A percentile compares a stretch with the other conserved stretches of the same genome.
phyloP scores from a whole-genome alignment of 2,797 vertebrate species.

The Hoplostethus mediterraneus region DNA sequence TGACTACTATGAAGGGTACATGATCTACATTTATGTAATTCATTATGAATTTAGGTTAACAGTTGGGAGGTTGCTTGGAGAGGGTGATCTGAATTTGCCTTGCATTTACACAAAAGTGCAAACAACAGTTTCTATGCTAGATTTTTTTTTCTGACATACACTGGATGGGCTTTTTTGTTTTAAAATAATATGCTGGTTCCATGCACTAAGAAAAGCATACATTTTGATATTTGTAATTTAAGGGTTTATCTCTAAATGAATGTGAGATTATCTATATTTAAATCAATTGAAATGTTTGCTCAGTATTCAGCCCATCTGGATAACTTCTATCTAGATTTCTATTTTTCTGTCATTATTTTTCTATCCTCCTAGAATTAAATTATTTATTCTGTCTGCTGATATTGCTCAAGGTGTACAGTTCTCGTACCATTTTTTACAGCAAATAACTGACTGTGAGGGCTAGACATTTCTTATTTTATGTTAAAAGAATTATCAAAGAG shows the following conservation, averaged over 20 bases:
- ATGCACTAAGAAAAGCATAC: conserved; percentile 34
- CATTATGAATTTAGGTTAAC: conserved; percentile 26
- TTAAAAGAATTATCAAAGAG: conserved; percentile 30
- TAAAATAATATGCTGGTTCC: conserved; percentile 13
- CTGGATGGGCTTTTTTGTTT: conserved; percentile 9
- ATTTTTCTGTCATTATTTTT: conserved; percentile 64
- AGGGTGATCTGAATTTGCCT: conserved; percentile 33
- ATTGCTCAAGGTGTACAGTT: conserved; percentile 21
- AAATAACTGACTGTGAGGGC: conserved; percentile 14
- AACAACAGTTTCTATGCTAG: conserved; percentile 31
- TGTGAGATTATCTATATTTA: conserved; percentile 48
- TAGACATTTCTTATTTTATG: conserved; percentile 33
- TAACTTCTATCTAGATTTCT: conserved; percentile 25
- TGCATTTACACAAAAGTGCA: conserved; percentile 26
- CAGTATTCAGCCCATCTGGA: conserved; percentile 11
- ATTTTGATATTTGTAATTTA: conserved; percentile 63
- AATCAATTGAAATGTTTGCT: conserved; percentile 30
- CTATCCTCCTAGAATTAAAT: conserved; percentile 49
- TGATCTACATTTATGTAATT: conserved; percentile 44
- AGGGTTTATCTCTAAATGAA: conserved; percentile 29
- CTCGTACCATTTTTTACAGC: conserved; percentile 29
- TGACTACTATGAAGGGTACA: conserved; percentile 38
- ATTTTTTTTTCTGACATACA: conserved; percentile 14
- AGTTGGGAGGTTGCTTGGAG: conserved; percentile 29
- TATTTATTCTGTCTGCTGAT: conserved; percentile 63